phyloP scores from a whole-genome alignment of 2,797 vertebrate species.

The Alcedo quadribrachys region DNA sequence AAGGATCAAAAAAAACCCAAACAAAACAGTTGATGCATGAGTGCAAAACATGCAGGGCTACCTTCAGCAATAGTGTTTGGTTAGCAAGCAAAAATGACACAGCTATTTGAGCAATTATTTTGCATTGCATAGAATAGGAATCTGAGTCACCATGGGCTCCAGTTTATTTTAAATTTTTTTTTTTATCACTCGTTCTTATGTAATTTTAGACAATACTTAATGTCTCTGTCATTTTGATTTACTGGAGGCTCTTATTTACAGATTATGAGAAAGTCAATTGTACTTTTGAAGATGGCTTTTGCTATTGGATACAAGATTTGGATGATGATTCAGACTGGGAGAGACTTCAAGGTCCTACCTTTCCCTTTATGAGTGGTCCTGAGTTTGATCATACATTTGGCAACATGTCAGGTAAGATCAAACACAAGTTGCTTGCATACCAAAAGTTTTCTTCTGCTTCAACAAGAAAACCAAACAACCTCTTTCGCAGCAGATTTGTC shows the following conservation, averaged over 20 bases:
- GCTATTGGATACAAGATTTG: slow-evolving; percentile 88
- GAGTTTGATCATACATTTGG: slow-evolving; percentile 88
- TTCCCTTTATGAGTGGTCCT: slow-evolving; percentile 83
- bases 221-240: background rate
- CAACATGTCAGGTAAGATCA: slow-evolving; percentile 82
- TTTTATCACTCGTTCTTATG: fast-evolving
- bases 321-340: slow-evolving; percentile 83
- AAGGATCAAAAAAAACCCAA: background rate
- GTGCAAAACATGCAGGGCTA: background rate
- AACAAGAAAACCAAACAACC: background rate
- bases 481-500: background rate
- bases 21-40: background rate
- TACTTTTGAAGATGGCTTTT: slow-evolving; percentile 87
- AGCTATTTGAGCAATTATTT: background rate
- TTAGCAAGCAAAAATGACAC: background rate
- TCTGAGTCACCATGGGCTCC: background rate
- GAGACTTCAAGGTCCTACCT: slow-evolving; percentile 70
- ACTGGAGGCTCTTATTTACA: slow-evolving; percentile 42
- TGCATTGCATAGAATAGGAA: background rate
- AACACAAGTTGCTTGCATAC: background rate
- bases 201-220: background rate
- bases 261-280: slow-evolving; percentile 84
- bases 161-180: background rate
- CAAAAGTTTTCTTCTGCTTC: background rate
- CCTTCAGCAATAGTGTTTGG: background rate